These are phyloP conservation scores for Drosophila bocki DNA, from an alignment of 1,140 invertebrate genomes.

Conservation along the genomic window DNA sequence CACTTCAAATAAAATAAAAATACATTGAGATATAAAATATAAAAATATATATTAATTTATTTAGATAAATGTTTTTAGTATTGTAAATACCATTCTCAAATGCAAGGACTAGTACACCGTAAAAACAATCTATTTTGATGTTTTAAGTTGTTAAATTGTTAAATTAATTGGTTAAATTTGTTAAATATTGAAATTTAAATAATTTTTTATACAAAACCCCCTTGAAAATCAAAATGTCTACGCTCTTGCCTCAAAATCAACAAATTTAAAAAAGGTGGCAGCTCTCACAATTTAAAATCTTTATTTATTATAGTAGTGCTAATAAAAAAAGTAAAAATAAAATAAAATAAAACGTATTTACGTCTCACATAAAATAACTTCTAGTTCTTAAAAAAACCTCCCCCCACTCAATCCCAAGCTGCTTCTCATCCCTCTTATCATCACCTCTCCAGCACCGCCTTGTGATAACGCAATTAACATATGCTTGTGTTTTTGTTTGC, in stretches of 20 bases:
- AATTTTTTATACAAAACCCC: background rate
- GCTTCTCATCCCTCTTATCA: conserved; percentile 4
- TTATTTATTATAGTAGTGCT: background rate
- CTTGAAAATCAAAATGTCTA: background rate
- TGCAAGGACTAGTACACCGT: too few species aligned
- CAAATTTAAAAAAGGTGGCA: background rate
- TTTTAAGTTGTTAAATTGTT: too few species aligned
- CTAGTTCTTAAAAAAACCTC: background rate
- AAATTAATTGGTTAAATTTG: too few species aligned
- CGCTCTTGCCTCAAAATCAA: background rate
- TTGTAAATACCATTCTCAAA: too few species aligned
- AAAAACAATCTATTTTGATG: too few species aligned
- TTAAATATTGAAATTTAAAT: too few species aligned
- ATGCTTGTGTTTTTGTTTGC: conserved; percentile 39
- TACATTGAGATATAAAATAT: too few species aligned
- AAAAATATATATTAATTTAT: too few species aligned
- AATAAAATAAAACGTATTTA: background rate
- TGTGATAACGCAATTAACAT: conserved; percentile 20
- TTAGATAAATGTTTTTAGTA: too few species aligned
- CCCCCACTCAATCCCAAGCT: background rate
- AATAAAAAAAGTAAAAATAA: background rate
- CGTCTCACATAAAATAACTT: too few species aligned
- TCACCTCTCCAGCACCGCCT: conserved; percentile 4
- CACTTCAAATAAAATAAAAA: too few species aligned
- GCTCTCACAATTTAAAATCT: background rate